These are phyloP conservation scores for Drosophila guanche DNA, from an alignment of 1,140 invertebrate genomes.

Conservation along the genomic window DNA sequence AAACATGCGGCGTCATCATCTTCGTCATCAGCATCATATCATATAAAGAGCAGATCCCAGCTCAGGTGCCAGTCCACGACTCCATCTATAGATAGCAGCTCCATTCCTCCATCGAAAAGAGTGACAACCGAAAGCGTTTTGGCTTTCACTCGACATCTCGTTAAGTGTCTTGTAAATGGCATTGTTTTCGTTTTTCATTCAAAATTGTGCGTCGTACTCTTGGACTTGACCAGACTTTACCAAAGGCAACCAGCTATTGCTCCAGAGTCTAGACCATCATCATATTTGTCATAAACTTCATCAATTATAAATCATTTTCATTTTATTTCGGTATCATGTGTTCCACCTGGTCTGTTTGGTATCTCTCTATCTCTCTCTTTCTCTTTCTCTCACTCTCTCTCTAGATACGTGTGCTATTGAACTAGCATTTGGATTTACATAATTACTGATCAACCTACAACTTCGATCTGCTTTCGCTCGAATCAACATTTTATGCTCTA, in stretches of 20 bases:
- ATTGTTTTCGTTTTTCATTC: conserved; percentile 81
- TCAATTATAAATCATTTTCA: conserved; percentile 37
- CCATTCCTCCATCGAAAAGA: conserved; percentile 31
- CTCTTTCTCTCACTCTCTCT: conserved; percentile 19
- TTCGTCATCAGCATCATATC: conserved; percentile 37
- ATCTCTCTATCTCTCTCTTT: no score
- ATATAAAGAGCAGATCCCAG: conserved; percentile 49
- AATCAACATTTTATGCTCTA: conserved; percentile 36
- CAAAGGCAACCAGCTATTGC: conserved; percentile 53
- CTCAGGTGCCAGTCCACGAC: conserved; percentile 39
- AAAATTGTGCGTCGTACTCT: conserved; percentile 67
- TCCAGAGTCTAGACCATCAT: conserved; percentile 64
- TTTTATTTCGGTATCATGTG: conserved; percentile 39
- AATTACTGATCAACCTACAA: conserved; percentile 61
- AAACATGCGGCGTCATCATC: conserved; percentile 59
- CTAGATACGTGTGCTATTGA: conserved; percentile 60
- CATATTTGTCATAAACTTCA: conserved; percentile 80
- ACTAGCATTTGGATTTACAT: conserved; percentile 73
- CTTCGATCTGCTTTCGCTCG: conserved; percentile 36
- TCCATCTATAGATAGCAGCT: conserved; percentile 47
- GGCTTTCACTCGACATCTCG: conserved; percentile 79
- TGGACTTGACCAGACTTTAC: conserved; percentile 23
- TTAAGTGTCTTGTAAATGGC: conserved; percentile 80
- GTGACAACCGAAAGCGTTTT: conserved; percentile 60
- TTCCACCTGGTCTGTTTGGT: conserved; percentile 23